phyloP scores from a whole-genome alignment of 2,113 vertebrate species.

The Saccopteryx bilineata region DNA sequence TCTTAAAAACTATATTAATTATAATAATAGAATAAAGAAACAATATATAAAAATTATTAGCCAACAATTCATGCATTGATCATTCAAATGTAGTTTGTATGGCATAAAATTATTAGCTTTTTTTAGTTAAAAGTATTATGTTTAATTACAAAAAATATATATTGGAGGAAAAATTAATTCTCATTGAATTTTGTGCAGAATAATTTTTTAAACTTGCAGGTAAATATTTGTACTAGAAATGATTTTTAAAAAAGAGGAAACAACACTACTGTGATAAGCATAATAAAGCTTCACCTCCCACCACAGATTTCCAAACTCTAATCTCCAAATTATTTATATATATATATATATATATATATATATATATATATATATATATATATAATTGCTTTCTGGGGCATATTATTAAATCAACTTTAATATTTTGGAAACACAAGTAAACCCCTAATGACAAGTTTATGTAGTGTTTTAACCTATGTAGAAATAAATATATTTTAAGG shows the following conservation, averaged over 20 bases:
- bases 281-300: neutral
- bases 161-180: neutral
- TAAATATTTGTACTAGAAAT: neutral
- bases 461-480: neutral
- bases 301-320: neutral
- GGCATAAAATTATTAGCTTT: neutral
- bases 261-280: neutral
- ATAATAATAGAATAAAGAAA: neutral
- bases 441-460: neutral
- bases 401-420: neutral
- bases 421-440: constrained; percentile 15
- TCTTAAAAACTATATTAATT: neutral
- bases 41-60: neutral
- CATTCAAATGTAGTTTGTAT: constrained; percentile 25
- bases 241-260: neutral
- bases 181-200: neutral
- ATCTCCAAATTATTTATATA: neutral
- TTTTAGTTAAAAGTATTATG: neutral
- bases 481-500: constrained; percentile 14
- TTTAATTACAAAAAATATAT: neutral
- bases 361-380: neutral
- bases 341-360: constrained; percentile 12
- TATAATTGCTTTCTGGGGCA: neutral
- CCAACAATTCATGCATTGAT: neutral
- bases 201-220: neutral